Base-by-base conservation (phyloP, 1,140 invertebrate species). In the Meloidogyne exigua region DNA sequence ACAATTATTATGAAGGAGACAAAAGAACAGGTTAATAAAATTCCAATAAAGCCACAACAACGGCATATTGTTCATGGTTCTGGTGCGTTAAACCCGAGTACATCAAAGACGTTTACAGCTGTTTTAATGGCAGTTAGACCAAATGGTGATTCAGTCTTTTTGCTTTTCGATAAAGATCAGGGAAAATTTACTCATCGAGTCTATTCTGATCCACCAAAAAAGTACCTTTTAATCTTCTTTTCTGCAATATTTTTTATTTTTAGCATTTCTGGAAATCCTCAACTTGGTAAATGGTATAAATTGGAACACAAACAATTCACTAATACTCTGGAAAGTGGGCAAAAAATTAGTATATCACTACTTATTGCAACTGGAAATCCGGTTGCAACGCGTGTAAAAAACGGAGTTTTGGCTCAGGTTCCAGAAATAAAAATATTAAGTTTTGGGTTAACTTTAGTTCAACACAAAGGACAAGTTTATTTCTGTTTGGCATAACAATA, bases 11-110 rank as follows among this genome's bases (percentile, higher is more conserved):
- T 57, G 49, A 57, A 57, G 7, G 49, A 57, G n/a, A 57, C 49
- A n/a, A 57, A 57, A 57, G 49, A 21, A 57, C 49, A 57, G 49
- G 49, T n/a, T 57, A 57, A 57, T 57, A n/a, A 57, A 57, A 57
- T 57, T n/a, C 5, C 49, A 57, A n/a, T 57, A 57, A 57, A n/a
- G 49, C 18, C 49, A n/a, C 49, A 57, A 10, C 18, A 57, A n/a
- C n/a, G 49, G n/a, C 49, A 57, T 7, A 5, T 7, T n/a, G 49
- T 57, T 57, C 4, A 57, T 57, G 18, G 49, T 9, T n/a, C 49
- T 57, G 18, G 4, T 57, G 18, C 13, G 4, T 57, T 57, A 18
- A n/a, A 57, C 18, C 2, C 18, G 18, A n/a, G 5, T 57, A 9
- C 9, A 57, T n/a, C 49, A 21, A n/a, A 57, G 49, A 57, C 21